Base-by-base conservation (phyloP, 2,797 vertebrate genomes). In the Apodemus agrarius region DNA sequence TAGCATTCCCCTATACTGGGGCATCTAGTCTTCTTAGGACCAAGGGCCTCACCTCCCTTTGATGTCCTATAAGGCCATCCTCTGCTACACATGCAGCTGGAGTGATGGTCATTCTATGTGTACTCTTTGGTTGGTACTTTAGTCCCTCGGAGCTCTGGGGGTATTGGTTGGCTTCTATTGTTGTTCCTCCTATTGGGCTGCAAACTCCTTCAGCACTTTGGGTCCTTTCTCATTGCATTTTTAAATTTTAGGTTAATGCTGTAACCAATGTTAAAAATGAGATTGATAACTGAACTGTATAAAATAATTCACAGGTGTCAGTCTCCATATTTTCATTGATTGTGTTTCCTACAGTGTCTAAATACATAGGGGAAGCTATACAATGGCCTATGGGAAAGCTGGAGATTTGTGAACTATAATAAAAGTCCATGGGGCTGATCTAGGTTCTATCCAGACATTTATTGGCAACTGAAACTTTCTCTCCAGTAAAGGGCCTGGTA, bases 181-280 rank as follows among this genome's bases (percentile, higher is more conserved):
- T 2, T 52, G 10, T 52, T 52, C 2, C 12, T 52, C 11, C 49
- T 52, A 52, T 52, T 10, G 49, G 11, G 2, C 1, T 52, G 49
- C 49, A 52, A 52, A 8, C 49, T 52, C 11, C 49, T 52, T 52
- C 49, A 52, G 49, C 49, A 12, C 49, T 52, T 52, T 52, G 49
- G 11, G 10, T 52, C 1, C 12, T 52, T 52, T 52, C 49, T 94
- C 93, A 95, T 91, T 95, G 74, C 88, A 83, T 96, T 97, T 98
- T 95, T 96, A 83, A 91, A 96, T 63, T 61, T 87, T 46, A 97
- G 80, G 87, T 76, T 75, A 57, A 75, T 1, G 0, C 49, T 82
- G 78, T 1, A 75, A 95, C 97, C 52, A 49, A 43, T 79, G 89
- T 92, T 80, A 96, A 97, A 98, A 97, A 96, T 87, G 97, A 87